Base-by-base conservation (phyloP, 2,797 vertebrate species). In the Lacerta viridis region DNA sequence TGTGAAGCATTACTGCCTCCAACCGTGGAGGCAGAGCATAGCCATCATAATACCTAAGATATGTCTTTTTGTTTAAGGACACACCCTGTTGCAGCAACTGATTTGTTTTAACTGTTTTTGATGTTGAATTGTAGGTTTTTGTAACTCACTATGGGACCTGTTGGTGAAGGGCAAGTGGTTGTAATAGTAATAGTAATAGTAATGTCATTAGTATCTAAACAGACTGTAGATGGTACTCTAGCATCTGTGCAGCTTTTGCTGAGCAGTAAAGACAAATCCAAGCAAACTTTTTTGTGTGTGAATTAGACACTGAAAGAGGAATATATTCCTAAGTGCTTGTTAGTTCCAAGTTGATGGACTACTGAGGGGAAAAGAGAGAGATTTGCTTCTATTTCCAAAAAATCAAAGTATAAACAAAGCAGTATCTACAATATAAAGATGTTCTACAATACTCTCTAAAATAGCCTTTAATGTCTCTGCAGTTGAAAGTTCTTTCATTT, bases 401-500 rank as follows among this genome's bases (percentile, higher is more conserved):
- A 59, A 89, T 77, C 41, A 93, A 50, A 87, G 81, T 87, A n/a
- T 85, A 94, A 94, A 92, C 83, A 90, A 83, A 72, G 20, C 75
- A 80, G 36, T 46, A 85, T 55, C 88, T 84, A 87, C 64, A 91
- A 92, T 86, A 94, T 94, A 94, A 83, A 87, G 69, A 91, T 91
- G 88, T 93, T 86, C 90, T 87, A 86, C 75, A 92, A 75, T 93
- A 84, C 90, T 92, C 41, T 95, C 74, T 91, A 84, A 89, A 96
- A 90, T 41, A 92, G 79, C n/a, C 80, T 90, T 81, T 90, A 88
- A 43, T 46, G 83, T 91, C 91, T 59, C 85, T 90, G 72, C 87
- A 91, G 83, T 84, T 80, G 85, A 92, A 94, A 81, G 36, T 92
- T 79, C 81, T 94, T 94, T 92, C 41, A 69, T 93, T 95, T 93